Evolutionary conservation across 1,140 invertebrate species (phyloP), one percentile per base, ranked within the genome.

Genomic region (Papilio machaon): DNA sequence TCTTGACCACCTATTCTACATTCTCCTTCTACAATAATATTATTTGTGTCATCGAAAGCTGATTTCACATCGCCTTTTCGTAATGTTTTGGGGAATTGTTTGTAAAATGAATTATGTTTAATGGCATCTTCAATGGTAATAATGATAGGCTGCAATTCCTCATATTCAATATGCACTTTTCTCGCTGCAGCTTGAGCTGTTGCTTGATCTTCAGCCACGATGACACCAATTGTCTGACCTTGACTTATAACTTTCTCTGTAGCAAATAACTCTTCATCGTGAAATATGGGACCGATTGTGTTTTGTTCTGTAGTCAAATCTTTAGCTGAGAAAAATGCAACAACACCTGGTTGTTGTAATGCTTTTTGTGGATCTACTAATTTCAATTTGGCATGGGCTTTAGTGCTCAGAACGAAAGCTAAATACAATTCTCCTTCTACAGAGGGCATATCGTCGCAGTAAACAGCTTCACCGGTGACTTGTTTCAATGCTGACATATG

Each of bases 1-100:
- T 99, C 98, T 92, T 99, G 99, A 0, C 98, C 98, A 54, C 98
- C 98, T 86, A 98, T 97, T 73, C 97, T 95, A 79, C 98, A 96
- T 89, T 98, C 96, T n/a, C 98, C 97, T 94, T 97, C 96, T 30
- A 98, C 86, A 30, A 98, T 85, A 30, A 97, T 92, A 91, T 97
- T 95, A 60, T 97, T 96, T 13, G 97, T 95, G 81, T 96, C 91
- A 47, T 95, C 88, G 82, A 99, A 97, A 0, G 95, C 96, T 82
- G 95, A 88, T 8, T 96, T 95, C 2, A 96, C 90, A 91, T 98
- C 96, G 0, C 98, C 98, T 87, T 95, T 96, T 77, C 82, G 91
- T 35, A 97, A 95, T 5, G 91, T 93, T 83, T 95, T 95, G 0
- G 96, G 96, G 82, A 87, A 95, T 47, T 95, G 95, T 11, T 95